phyloP scores from a whole-genome alignment of 2,888 invertebrate genomes.

The Drosophila cognata region DNA sequence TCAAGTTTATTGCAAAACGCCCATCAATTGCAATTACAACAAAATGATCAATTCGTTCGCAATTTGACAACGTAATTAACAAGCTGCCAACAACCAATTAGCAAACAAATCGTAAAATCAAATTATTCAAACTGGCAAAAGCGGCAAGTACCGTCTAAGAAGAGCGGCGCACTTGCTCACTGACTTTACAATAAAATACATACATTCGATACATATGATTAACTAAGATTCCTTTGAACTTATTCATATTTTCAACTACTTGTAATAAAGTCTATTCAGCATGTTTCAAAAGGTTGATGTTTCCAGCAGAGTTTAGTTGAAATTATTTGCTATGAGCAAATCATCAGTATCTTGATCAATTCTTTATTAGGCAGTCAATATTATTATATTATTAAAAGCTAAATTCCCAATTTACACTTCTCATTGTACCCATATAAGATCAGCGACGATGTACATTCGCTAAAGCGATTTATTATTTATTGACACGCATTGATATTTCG shows the following conservation, averaged over 20 bases:
- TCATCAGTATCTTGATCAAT: not conserved
- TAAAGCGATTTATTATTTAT: not conserved
- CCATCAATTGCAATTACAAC: slow-evolving; percentile 19
- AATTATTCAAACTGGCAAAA: not conserved
- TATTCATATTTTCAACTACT: not conserved
- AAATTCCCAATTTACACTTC: not conserved
- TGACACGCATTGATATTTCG: not conserved
- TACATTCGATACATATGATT: not conserved
- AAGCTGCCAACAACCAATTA: slow-evolving; percentile 52
- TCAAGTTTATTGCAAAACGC: slow-evolving; percentile 49
- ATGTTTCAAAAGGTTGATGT: not conserved
- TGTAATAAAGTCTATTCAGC: too few species aligned
- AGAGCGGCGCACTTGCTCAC: not conserved
- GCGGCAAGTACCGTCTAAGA: not conserved
- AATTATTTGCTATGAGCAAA: not conserved
- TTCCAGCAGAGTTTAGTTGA: not conserved
- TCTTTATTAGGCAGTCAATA: not conserved
- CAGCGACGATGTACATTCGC: not conserved
- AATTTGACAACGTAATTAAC: slow-evolving; percentile 21
- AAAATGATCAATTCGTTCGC: slow-evolving; percentile 13
- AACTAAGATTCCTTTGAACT: not conserved
- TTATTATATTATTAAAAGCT: not conserved
- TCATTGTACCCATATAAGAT: not conserved
- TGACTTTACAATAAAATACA: not conserved
- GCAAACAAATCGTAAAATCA: slow-evolving; percentile 28